Percentiles rank a stretch among this genome's conserved stretches.
phyloP scores from a whole-genome alignment of 2,797 vertebrate genomes.

The Tangara arthus region DNA sequence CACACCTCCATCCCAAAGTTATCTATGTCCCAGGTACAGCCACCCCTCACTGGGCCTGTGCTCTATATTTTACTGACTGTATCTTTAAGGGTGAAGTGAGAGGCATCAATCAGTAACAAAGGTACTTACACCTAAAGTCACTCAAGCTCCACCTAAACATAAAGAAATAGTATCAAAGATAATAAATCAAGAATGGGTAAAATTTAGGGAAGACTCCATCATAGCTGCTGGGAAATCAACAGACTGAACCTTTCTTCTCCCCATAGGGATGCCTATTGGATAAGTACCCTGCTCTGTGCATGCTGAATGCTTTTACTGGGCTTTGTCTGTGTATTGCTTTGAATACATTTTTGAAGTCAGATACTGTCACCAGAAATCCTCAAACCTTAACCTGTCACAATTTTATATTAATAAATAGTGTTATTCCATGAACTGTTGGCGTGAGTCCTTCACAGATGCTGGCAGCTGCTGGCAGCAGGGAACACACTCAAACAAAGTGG shows the following conservation, averaged over 20 bases:
- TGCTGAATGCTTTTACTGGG: background rate
- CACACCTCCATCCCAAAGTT: background rate
- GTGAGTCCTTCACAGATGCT: fast-evolving
- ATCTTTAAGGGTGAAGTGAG: background rate
- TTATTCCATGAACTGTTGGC: background rate
- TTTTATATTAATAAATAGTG: background rate
- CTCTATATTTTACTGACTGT: background rate
- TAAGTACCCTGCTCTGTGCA: background rate
- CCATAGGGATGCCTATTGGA: fast-evolving
- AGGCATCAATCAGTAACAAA: background rate
- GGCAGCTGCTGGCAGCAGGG: background rate
- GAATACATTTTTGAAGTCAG: background rate
- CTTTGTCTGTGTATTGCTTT: background rate
- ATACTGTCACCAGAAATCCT: background rate
- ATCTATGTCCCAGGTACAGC: background rate
- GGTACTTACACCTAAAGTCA: background rate
- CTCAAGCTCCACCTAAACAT: background rate
- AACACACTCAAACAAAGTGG: fast-evolving
- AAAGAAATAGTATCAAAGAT: background rate
- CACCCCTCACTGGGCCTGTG: background rate
- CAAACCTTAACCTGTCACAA: background rate
- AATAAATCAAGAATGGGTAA: background rate
- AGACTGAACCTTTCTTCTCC: background rate
- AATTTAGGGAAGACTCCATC: background rate
- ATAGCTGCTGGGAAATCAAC: background rate